Evolutionary conservation across 2,888 invertebrate species (phyloP), one percentile per base, ranked within the genome.

Genomic region (Ctena decussata): DNA sequence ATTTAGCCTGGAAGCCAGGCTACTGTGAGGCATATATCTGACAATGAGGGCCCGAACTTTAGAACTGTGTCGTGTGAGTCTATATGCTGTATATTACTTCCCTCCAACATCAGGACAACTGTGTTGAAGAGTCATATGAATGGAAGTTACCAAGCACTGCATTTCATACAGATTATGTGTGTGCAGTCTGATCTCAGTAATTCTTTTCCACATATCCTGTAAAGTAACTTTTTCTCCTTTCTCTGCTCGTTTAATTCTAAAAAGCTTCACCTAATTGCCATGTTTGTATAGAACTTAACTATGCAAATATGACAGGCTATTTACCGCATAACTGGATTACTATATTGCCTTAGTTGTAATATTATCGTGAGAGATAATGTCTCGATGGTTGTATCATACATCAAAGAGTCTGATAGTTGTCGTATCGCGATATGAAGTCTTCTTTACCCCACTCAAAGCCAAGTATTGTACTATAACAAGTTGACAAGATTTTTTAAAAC

Each of bases 321-420:
- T 65, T 65, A 35, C 65, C 35, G 35, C 65, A 65, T 65, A 65
- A 65, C 35, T 65, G 35, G 65, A 65, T 65, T 65, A 65, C 65
- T 65, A 65, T 65, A 65, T 35, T 65, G 18, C 65, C 65, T 35
- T 35, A 65, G 65, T 35, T 60, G 60, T 60, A 60, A 60, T 24
- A 60, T 60, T 60, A 60, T 60, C 60, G 30, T 1, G 18, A 35
- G 35, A 65, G 65, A 65, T 65, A 65, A 30, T 11, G 21, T 65
- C 53, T 53, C 27, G 3, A 65, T 65, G 65, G 65, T 65, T 35
- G 65, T 65, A 65, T 65, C 65, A 21, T 30, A 65, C 65, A 65
- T 65, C 65, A 65, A 65, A 65, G 65, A 65, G 65, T 27, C 65
- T 35, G 65, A 65, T 65, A 65, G 15, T 30, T 65, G 1, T 65